Percentiles rank a stretch among this genome's conserved stretches.
These are phyloP conservation scores for Cinclus cinclus DNA, from an alignment of 2,113 vertebrate genomes.

Conservation along the genomic window DNA sequence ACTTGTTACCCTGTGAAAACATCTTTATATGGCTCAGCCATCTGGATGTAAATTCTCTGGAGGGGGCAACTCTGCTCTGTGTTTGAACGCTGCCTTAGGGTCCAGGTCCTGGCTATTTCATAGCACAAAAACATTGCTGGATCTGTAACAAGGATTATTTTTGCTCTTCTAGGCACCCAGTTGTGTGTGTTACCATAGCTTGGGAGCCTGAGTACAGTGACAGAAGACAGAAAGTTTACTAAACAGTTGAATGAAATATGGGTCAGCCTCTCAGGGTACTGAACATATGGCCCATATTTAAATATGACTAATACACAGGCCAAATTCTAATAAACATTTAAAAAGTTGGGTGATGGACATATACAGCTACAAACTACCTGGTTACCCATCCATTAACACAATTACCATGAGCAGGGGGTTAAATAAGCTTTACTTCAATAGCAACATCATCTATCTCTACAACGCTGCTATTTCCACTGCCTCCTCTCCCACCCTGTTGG, in stretches of 20 bases:
- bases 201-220: not conserved
- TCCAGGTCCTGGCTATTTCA: not conserved
- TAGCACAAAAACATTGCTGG: not conserved
- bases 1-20: slow-evolving; percentile 57
- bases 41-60: slow-evolving; percentile 41
- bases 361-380: not conserved
- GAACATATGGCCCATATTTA: slow-evolving; percentile 10
- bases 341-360: not conserved
- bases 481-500: not conserved
- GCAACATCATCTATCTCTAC: not conserved
- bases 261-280: not conserved
- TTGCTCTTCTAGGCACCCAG: not conserved
- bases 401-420: not conserved
- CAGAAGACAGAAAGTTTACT: slow-evolving; percentile 14
- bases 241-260: slow-evolving; percentile 43
- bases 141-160: not conserved
- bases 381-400: not conserved
- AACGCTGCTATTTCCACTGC: not conserved
- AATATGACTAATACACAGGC: not conserved
- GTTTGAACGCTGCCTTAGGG: not conserved
- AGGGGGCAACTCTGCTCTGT: slow-evolving; percentile 3
- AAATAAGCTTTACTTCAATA: not conserved
- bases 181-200: not conserved
- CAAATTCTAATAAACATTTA: slow-evolving; percentile 29
- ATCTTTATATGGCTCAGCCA: slow-evolving; percentile 25